Evolutionary conservation across 1,140 invertebrate genomes (phyloP), one percentile per base, ranked within the genome.

Genomic region (Cephus cinctus): DNA sequence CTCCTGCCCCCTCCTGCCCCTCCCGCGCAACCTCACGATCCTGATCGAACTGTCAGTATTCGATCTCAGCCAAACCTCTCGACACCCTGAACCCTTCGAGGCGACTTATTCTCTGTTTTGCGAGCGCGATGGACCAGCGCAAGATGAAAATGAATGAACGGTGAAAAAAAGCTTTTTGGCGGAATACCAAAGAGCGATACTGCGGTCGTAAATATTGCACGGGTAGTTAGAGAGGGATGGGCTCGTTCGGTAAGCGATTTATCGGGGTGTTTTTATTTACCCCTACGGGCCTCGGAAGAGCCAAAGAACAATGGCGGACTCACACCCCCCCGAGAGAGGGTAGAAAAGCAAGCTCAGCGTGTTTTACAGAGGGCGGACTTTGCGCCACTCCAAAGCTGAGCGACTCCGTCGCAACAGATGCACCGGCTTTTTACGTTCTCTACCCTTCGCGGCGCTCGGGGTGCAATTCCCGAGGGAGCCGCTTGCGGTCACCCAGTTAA

Each of bases 401-500:
- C n/a, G n/a, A n/a, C n/a, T n/a, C 19, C 11, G 35, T 61, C 23
- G 61, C 41, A 61, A 65, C 62, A 65, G 62, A 65, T 65, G 62
- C 62, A 60, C 31, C 40, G 32, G 12, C 3, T 25, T 48, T 34
- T 21, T 8, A 12, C 20, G 31, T 31, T 5, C 44, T 48, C 40
- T 31, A 48, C 50, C 55, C 53, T 55, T 45, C 46, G 21, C 39
- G 27, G 5, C 23, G n/a, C n/a, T n/a, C n/a, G 43, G 42, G 42
- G 36, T 16, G 43, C 15, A 23, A 30, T 20, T 56, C 51, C 58
- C 57, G 22, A 21, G 61, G 57, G 61, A 59, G 8, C 20, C 47
- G 54, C 62, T 55, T 53, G 65, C 63, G 66, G 65, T 62, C 63
- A 65, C 55, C 58, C 67, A 62, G 72, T 75, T 75, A 77, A 77